Conservation (phyloP, 2,113 vertebrate species). For the Ptychochromis oligacanthus region DNA sequence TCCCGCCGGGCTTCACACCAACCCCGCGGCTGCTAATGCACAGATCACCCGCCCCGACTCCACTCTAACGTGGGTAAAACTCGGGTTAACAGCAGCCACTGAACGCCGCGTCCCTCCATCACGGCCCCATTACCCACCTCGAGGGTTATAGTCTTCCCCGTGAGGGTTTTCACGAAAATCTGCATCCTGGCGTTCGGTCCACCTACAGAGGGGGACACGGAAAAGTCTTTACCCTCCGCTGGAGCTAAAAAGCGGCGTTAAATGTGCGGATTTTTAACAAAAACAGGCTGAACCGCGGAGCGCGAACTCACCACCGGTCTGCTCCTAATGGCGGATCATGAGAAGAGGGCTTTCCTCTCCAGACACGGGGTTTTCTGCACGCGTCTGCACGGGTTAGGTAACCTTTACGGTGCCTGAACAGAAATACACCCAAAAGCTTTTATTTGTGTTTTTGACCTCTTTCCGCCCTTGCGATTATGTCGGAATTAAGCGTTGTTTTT, state of each 20-base stretch:
- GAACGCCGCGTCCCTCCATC: conserved; percentile 8
- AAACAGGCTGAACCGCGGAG: rapidly evolving
- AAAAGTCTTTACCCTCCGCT: rapidly evolving
- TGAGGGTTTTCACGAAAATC: conserved; percentile 99
- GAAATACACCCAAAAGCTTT: neutral
- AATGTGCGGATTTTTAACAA: neutral
- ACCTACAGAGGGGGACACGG: conserved; percentile 65
- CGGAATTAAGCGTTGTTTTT: rapidly evolving
- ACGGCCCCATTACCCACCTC: conserved; percentile 83
- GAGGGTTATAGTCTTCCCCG: conserved; percentile 98
- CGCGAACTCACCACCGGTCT: conserved; percentile 70
- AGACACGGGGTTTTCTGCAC: conserved; percentile 82
- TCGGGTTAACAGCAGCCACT: rapidly evolving
- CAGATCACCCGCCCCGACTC: neutral
- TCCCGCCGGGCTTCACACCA: neutral
- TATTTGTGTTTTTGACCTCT: neutral
- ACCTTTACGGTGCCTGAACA: conserved; percentile 7
- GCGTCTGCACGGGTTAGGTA: conserved; percentile 57
- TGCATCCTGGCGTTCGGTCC: conserved; percentile 87
- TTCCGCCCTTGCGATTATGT: rapidly evolving
- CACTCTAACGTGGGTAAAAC: rapidly evolving
- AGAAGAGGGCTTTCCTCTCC: conserved; percentile 74
- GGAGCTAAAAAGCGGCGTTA: rapidly evolving
- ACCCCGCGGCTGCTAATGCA: neutral
- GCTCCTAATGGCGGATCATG: conserved; percentile 86